These are phyloP conservation scores for Anoplius nigerrimus DNA, from an alignment of 2,888 invertebrate genomes.

Conservation along the genomic window DNA sequence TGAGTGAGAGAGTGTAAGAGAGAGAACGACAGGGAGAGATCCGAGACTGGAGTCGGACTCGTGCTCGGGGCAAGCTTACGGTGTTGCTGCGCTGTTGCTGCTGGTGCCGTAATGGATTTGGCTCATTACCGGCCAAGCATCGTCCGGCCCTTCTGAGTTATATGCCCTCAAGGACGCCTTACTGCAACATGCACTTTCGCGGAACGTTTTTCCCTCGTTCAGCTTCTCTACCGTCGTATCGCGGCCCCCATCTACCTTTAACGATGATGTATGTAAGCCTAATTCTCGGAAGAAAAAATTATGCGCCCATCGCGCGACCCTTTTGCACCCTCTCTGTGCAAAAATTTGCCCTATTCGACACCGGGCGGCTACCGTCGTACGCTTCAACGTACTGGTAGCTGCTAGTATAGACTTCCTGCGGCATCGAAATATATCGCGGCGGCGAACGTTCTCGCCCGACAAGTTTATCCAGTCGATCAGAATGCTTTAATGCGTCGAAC, in stretches of 20 bases:
- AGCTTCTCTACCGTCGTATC: conserved; percentile 25
- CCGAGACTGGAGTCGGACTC: too few species aligned
- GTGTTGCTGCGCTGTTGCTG: conserved; percentile 34
- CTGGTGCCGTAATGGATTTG: conserved; percentile 61
- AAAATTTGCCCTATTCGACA: too few species aligned
- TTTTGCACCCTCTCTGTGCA: neutral
- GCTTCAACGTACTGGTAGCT: neutral
- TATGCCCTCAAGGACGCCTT: conserved; percentile 52
- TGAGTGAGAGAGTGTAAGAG: neutral
- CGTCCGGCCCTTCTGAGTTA: conserved; percentile 51
- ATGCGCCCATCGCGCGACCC: neutral
- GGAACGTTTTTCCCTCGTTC: conserved; percentile 1
- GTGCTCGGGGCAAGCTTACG: neutral
- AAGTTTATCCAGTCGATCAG: too few species aligned
- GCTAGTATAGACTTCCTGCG: too few species aligned
- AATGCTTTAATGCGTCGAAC: too few species aligned
- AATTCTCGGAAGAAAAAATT: conserved; percentile 9
- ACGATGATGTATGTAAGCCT: conserved; percentile 15
- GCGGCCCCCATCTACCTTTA: conserved; percentile 25
- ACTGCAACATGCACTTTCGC: conserved; percentile 40
- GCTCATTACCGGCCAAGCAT: conserved; percentile 59
- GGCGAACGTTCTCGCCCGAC: too few species aligned
- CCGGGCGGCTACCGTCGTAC: too few species aligned
- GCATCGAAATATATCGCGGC: neutral
- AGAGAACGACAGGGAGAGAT: neutral